Base-by-base conservation (phyloP, 1,140 invertebrate genomes). In the Conus ventricosus region DNA sequence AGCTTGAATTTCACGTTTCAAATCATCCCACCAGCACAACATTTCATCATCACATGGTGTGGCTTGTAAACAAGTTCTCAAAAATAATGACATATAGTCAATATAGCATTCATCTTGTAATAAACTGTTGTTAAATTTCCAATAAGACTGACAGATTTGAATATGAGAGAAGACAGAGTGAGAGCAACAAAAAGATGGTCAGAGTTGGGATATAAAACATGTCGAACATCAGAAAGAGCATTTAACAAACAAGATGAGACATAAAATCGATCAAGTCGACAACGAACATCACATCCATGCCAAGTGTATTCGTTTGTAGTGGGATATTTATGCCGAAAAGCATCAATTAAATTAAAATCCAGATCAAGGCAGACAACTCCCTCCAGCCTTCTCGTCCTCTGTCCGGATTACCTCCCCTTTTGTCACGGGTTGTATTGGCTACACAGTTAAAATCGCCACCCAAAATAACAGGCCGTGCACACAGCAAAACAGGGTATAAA, bases 101-200 rank as follows among this genome's bases (percentile, higher is more conserved):
- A 27, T 0, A 6, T 39, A 78, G 25, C 67, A 80, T 39, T 54
- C 51, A 84, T 87, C 17, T 17, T 63, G 51, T 85, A 90, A 78
- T 13, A 91, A 23, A 87, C 71, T 71, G 82, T 88, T 89, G 85
- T 91, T 90, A 87, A 88, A 91, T 60, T 91, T 89, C 89, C 91
- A 92, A 75, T 84, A 89, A 20, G 75, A n/a, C 20, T n/a, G 54
- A 15, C 88, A 85, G 6, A 88, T 53, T 11, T 39, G 51, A n/a
- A 85, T 57, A n/a, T 23, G 51, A n/a, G 39, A 27, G 11, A 85
- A 67, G 23, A 51, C 20, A n/a, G 55, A 60, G 8, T 82, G 51
- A 5, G 23, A 23, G n/a, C 27, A 39, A 89, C 71, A 57, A 80
- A 85, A 25, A 55, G 39, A 53, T 86, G 84, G 81, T 86, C 84